Evolutionary conservation across 1,140 invertebrate species (phyloP).

Genomic region (Drosophila setifemur): DNA sequence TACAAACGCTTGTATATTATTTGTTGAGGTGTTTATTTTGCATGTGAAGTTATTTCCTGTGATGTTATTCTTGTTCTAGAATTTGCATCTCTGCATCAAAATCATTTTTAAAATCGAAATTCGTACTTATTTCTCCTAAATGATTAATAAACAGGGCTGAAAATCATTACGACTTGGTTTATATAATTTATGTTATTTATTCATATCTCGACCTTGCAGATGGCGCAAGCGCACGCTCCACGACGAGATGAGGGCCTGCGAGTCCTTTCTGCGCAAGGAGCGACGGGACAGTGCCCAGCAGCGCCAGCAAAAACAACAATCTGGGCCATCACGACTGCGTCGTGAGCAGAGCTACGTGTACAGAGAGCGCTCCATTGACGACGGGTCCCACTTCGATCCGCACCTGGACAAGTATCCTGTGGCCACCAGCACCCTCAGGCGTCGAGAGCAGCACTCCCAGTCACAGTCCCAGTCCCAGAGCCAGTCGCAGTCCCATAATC

Average conservation of each 20-base stretch:
- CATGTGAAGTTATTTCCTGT: too few species aligned
- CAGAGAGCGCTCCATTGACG: constrained; percentile 85
- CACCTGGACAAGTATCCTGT: constrained; percentile 84
- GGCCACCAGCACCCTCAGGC: constrained; percentile 61
- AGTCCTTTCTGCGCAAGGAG: constrained; percentile 83
- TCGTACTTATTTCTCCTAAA: too few species aligned
- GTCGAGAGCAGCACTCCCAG: constrained; percentile 51
- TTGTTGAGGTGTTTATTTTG: too few species aligned
- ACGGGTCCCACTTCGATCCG: constrained; percentile 85
- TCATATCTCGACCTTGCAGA: constrained; percentile 17
- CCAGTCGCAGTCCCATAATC: constrained; percentile 12
- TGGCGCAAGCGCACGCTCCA: constrained; percentile 73
- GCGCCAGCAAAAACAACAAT: constrained; percentile 43
- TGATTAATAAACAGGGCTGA: too few species aligned
- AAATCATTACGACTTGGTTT: too few species aligned
- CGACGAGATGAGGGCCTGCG: constrained; percentile 74
- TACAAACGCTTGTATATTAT: too few species aligned
- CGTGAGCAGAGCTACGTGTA: constrained; percentile 84
- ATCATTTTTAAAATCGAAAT: too few species aligned
- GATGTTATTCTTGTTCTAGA: too few species aligned
- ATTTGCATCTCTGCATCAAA: too few species aligned
- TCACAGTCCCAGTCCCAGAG: constrained; percentile 17
- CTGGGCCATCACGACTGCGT: constrained; percentile 30
- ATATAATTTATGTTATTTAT: background rate
- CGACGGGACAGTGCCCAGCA: constrained; percentile 83